Evolutionary conservation across 2,113 vertebrate species (phyloP).

Genomic region (Leptocoma aspasia): DNA sequence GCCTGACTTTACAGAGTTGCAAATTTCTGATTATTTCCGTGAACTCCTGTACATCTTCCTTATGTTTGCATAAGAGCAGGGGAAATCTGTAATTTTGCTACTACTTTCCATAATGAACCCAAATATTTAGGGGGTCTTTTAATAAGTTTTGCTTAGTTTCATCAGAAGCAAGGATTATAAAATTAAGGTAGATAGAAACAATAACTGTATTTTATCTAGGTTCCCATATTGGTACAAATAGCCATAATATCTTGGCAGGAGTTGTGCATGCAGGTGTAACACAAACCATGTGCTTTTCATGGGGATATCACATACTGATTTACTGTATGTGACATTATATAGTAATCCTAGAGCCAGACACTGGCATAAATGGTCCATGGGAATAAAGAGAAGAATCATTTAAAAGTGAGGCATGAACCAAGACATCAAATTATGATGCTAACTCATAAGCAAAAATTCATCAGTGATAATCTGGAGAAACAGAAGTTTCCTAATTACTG

Average conservation of each 20-base stretch:
- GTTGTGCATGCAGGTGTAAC: not conserved
- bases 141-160: not conserved
- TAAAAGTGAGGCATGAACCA: not conserved
- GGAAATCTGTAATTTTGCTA: not conserved
- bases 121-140: not conserved
- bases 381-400: not conserved
- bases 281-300: not conserved
- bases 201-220: not conserved
- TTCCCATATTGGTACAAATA: not conserved
- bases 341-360: not conserved
- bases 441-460: not conserved
- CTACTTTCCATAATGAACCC: accelerated
- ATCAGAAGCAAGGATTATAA: not conserved
- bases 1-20: not conserved
- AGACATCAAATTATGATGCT: not conserved
- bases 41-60: not conserved
- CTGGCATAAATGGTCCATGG: not conserved
- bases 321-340: not conserved
- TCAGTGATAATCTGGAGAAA: not conserved
- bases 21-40: not conserved
- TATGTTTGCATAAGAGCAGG: not conserved
- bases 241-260: not conserved
- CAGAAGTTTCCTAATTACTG: not conserved
- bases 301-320: not conserved
- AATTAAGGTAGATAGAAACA: not conserved